Evolutionary conservation across 2,888 invertebrate genomes (phyloP).

Genomic region (Strigamia transsilvanica): DNA sequence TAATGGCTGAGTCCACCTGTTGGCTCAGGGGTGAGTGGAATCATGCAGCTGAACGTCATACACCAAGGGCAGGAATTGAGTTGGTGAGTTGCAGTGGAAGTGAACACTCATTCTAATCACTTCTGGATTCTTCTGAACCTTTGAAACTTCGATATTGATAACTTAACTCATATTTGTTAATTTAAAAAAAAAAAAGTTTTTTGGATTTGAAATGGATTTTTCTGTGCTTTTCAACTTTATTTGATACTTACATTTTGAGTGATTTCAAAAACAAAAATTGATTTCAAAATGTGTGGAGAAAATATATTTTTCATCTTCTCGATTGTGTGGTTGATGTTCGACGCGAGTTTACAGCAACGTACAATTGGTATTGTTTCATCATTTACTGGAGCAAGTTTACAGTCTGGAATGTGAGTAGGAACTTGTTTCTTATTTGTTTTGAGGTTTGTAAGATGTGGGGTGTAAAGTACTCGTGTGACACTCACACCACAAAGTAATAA

Average conservation of each 20-base stretch:
- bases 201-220: neutral
- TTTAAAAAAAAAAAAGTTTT: neutral
- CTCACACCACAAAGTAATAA: neutral
- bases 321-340: neutral
- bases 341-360: constrained; percentile 7
- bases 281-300: neutral
- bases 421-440: constrained; percentile 29
- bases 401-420: constrained; percentile 30
- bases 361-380: neutral
- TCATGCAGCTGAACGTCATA: neutral
- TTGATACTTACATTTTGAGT: neutral
- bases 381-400: constrained; percentile 15
- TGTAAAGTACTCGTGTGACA: neutral
- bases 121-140: neutral
- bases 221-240: neutral
- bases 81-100: constrained; percentile 26
- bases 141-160: neutral
- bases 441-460: constrained; percentile 30
- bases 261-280: neutral
- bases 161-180: neutral
- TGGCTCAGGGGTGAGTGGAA: constrained; percentile 25
- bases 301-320: neutral
- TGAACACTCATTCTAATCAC: constrained; percentile 30
- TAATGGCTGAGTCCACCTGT: constrained; percentile 30
- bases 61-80: constrained; percentile 30